These are phyloP conservation scores for Conus betulinus DNA, from an alignment of 1,140 invertebrate species.

Conservation along the genomic window DNA sequence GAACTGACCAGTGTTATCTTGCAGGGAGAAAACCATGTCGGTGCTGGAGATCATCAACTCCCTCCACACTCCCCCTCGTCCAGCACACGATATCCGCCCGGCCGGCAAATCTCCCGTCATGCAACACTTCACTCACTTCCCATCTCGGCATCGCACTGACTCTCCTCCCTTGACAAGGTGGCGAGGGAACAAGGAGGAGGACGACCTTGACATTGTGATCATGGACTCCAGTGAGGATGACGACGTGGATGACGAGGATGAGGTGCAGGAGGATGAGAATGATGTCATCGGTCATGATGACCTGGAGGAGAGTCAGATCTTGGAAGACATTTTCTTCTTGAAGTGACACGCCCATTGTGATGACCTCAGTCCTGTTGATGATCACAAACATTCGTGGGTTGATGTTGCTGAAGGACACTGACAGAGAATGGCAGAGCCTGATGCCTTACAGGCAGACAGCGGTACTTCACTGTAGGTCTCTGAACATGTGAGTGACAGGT, in stretches of 20 bases:
- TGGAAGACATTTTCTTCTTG: conserved; percentile 55
- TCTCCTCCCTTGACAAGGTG: not conserved
- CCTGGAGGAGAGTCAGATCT: conserved; percentile 48
- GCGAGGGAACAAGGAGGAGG: not conserved
- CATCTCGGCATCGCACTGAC: not conserved
- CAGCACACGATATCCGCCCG: not conserved
- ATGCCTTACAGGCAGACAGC: no score
- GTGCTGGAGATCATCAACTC: conserved; percentile 53
- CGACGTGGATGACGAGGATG: conserved; percentile 19
- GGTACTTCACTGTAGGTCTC: no score
- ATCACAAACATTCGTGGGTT: no score
- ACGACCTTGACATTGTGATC: not conserved
- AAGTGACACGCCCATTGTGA: conserved; percentile 21
- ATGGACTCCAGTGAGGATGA: conserved; percentile 1
- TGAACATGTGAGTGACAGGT: no score
- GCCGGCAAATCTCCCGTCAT: not conserved
- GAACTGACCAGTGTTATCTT: not conserved
- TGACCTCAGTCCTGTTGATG: no score
- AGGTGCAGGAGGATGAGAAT: not conserved
- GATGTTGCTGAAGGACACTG: no score
- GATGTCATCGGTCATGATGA: conserved; percentile 13
- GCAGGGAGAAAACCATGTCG: conserved; percentile 51
- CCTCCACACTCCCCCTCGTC: not conserved
- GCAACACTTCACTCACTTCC: not conserved
- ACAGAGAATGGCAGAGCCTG: no score